Base-by-base conservation (phyloP, 2,888 invertebrate genomes). In the Tuberolachnus salignus region DNA sequence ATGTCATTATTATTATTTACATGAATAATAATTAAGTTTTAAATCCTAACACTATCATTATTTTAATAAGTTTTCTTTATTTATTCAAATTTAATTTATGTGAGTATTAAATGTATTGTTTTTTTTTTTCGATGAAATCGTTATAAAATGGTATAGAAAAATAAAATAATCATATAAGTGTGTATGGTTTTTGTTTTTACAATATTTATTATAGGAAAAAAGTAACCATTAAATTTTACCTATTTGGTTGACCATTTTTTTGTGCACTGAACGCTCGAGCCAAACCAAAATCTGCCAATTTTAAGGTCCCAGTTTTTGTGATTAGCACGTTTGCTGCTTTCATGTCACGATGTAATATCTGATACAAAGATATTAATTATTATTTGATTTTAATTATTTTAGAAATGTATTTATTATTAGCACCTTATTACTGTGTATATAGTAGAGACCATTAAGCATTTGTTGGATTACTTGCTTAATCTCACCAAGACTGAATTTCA, bases 271-370 rank as follows among this genome's bases (percentile, higher is more conserved):
- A 95, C 0, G 97, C 97, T 83, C 98, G 88, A 0, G 99, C 98
- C 80, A 99, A 87, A 78, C 99, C 99, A 86, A 99, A 99, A 87
- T 99, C 99, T 2, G 99, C 98, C 80, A 99, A 86, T 86, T 98
- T 99, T 0, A 99, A 86, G 3, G 94, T 91, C 0, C 97, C 99
- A 85, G 92, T 93, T 85, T 97, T 97, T 0, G 98, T 98, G 80
- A 99, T 95, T 16, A 99, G 87, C 46, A 99, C 97, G 87, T 99
- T 99, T 0, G 98, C 98, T 11, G 99, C 97, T 87, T 99, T 99
- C 98, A 99, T 98, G 84, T 99, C 99, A 83, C 97, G 89, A 84
- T 97, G 97, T 0, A 97, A 86, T 82, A 95, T 95, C 89, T 90
- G 81, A 70, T 81, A 80, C 21, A 75, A 19, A 3, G 44, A 16